Evolutionary conservation across 2,888 invertebrate genomes (phyloP), one percentile per base, ranked within the genome.

Genomic region (Gastracanthus pulcherrimus): DNA sequence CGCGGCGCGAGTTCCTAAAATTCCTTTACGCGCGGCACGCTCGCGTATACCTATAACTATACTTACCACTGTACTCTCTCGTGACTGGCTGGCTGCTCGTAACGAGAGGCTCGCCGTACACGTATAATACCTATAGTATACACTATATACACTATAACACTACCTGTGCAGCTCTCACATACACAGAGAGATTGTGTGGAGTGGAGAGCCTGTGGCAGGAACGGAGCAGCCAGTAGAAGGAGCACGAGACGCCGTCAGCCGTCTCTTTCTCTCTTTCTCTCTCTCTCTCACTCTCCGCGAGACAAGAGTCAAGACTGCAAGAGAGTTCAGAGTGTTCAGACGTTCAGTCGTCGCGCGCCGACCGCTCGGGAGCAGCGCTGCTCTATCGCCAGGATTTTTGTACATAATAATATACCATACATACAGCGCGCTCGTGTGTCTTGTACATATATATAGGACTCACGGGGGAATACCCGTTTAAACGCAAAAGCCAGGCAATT

Each of bases 1-100:
- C 60, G 60, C n/a, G 31, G 19, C 48, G 23, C 64, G 75, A 76
- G 75, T 76, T 66, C 75, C 66, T 66, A 55, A 76, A 55, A 76
- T 76, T 76, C 75, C 66, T 76, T 38, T 26, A 31, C 66, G 66
- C 66, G 26, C 23, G 29, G 36, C 62, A 4, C 26, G 9, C 29
- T 29, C 9, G 48, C 55, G 55, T 16, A 36, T 19, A n/a, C n/a
- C 6, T 64, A 19, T 13, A 19, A 9, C 41, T 36, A 9, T 64
- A 34, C 6, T 60, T 31, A 45, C 41, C n/a, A n/a, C 7, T 26
- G n/a, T 26, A 41, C 11, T n/a, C 19, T 9, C 48, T 23, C 48
- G 3, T 31, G 26, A 2, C 55, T 55, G 23, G 26, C 55, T 26
- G 23, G 51, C 55, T 41, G 51, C 51, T 55, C 0, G 19, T 19